phyloP scores from a whole-genome alignment of 2,888 invertebrate species.

The Eudasyphora cyanicolor region DNA sequence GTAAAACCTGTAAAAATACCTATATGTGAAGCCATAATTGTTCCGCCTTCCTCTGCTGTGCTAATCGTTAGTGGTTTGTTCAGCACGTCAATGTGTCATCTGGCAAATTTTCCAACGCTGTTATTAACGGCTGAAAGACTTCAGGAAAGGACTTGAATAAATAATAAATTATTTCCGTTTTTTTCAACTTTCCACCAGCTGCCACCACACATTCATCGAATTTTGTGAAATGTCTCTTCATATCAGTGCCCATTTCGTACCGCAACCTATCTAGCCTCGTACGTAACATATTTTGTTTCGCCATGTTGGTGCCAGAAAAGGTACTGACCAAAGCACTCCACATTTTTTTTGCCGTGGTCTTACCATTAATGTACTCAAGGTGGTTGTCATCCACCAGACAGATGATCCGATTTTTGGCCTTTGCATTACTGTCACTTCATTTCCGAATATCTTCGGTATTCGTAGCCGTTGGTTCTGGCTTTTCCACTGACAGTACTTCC shows the following conservation, averaged over 20 bases:
- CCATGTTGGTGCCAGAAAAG: constrained; percentile 57
- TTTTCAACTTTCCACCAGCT: constrained; percentile 42
- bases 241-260: constrained; percentile 49
- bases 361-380: constrained; percentile 56
- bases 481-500: neutral
- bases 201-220: constrained; percentile 46
- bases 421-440: neutral
- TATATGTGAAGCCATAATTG: neutral
- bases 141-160: neutral
- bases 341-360: constrained; percentile 52
- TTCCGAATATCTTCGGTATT: neutral
- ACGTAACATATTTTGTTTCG: constrained; percentile 59
- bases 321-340: constrained; percentile 43
- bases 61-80: neutral
- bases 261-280: constrained; percentile 16
- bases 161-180: constrained; percentile 44
- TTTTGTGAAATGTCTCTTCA: constrained; percentile 50
- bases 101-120: neutral
- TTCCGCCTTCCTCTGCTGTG: neutral
- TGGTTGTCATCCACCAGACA: constrained; percentile 49
- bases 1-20: neutral
- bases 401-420: constrained; percentile 48
- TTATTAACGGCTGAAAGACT: neutral
- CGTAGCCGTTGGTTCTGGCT: neutral
- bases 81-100: neutral